Evolutionary conservation across 1,140 invertebrate species (phyloP).

Genomic region (Phymorhynchus buccinoides): DNA sequence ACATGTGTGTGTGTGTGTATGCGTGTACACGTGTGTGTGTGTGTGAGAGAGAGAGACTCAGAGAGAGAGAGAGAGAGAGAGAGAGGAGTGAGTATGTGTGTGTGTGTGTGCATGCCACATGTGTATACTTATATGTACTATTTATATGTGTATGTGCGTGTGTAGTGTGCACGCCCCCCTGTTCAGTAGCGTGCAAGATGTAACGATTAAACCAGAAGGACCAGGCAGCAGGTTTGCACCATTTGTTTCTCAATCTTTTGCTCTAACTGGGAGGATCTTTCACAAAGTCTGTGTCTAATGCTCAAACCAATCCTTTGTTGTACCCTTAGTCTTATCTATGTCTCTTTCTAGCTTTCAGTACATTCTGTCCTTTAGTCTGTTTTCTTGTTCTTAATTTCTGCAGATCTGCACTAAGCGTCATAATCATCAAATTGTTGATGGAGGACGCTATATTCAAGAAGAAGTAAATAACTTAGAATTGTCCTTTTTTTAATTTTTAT

Average conservation of each 20-base stretch:
- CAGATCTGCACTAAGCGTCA: too few relatives aligned
- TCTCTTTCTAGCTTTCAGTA: too few relatives aligned
- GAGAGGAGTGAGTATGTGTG: slow-evolving; percentile 5
- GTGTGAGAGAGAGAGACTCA: not conserved
- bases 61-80: too few relatives aligned
- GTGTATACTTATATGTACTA: not conserved
- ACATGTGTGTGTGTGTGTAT: not conserved
- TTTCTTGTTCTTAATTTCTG: too few relatives aligned
- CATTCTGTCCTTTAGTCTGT: too few relatives aligned
- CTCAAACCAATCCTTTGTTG: too few relatives aligned
- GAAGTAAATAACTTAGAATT: too few relatives aligned
- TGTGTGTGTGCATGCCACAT: not conserved
- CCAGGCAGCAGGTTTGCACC: not conserved
- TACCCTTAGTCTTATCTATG: too few relatives aligned
- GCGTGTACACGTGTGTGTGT: too few relatives aligned
- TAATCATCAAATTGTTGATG: too few relatives aligned
- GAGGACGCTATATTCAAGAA: too few relatives aligned
- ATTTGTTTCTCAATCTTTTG: not conserved
- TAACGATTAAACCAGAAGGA: not conserved
- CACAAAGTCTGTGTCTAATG: not conserved
- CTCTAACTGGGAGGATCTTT: not conserved
- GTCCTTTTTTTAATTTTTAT: too few relatives aligned
- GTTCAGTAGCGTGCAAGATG: not conserved
- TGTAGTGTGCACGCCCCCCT: not conserved
- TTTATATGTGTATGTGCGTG: not conserved